phyloP scores from a whole-genome alignment of 2,113 vertebrate species.

The Cephalopholis sonnerati region DNA sequence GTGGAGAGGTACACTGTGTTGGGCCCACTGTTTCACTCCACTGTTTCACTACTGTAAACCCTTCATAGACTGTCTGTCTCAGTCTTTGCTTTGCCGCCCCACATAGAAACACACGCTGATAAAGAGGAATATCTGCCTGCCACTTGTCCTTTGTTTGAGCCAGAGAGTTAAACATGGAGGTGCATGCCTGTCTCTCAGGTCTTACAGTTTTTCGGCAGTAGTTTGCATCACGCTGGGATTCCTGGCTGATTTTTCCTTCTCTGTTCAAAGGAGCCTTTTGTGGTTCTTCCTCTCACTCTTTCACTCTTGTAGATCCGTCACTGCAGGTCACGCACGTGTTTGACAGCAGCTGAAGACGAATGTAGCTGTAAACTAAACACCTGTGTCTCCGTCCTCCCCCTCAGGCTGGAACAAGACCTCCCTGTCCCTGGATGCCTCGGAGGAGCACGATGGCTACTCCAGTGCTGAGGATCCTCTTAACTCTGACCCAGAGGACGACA shows the following conservation, averaged over 20 bases:
- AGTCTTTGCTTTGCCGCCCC: conserved; percentile 4
- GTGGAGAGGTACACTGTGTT: conserved; percentile 81
- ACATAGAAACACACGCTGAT: conserved; percentile 20
- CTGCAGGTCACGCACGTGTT: conserved; percentile 1
- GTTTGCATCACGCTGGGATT: conserved; percentile 27
- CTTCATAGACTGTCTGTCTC: conserved; percentile 1
- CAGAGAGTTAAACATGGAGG: neutral
- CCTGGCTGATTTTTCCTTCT: conserved; percentile 37
- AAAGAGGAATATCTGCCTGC: conserved; percentile 30
- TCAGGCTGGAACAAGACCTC: conserved; percentile 93
- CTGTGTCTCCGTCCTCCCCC: neutral
- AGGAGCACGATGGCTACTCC: conserved; percentile 94
- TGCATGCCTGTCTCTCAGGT: conserved; percentile 53
- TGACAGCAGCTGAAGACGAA: neutral
- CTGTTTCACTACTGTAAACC: conserved; percentile 23
- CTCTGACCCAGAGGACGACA: conserved; percentile 94
- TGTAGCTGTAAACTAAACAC: conserved; percentile 7
- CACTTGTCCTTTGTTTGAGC: conserved; percentile 22
- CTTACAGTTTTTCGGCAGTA: neutral
- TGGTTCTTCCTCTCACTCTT: conserved; percentile 18
- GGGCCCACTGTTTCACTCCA: conserved; percentile 28
- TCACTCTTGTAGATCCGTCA: conserved; percentile 10
- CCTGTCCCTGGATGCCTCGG: conserved; percentile 90
- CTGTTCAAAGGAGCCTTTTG: conserved; percentile 6
- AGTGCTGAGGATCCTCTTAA: conserved; percentile 94